These are phyloP conservation scores for Stictonetta naevosa DNA, from an alignment of 2,113 vertebrate species.

Conservation along the genomic window DNA sequence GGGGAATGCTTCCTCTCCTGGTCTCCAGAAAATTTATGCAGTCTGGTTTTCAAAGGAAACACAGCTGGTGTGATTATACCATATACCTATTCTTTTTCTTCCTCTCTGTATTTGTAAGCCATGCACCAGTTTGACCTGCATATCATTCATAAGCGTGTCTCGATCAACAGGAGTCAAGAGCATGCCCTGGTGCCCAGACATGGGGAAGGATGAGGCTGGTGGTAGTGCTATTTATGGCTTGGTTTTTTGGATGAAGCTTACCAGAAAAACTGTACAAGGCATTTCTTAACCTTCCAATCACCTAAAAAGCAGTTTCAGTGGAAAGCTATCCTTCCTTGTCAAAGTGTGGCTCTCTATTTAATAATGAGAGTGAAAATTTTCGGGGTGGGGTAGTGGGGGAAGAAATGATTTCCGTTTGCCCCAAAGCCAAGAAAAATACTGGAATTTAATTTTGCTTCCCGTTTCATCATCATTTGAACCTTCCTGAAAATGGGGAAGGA, in stretches of 20 bases:
- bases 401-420: neutral
- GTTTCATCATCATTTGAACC: neutral
- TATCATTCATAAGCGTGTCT: neutral
- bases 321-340: neutral
- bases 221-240: neutral
- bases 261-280: neutral
- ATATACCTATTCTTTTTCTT: neutral
- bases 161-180: neutral
- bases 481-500: neutral
- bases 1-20: rapidly evolving
- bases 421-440: neutral
- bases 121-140: neutral
- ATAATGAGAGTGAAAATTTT: neutral
- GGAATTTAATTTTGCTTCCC: neutral
- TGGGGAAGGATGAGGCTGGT: neutral
- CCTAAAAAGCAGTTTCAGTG: neutral
- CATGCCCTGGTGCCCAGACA: neutral
- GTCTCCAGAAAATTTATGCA: neutral
- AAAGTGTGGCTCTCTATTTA: neutral
- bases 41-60: neutral
- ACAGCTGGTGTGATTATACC: neutral
- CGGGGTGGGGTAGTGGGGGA: neutral
- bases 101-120: neutral
- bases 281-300: neutral
- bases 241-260: neutral